Percentiles rank a stretch among this genome's conserved stretches.
Conservation (phyloP, 2,888 invertebrate species). For the Acanthacorydalis orientalis region DNA sequence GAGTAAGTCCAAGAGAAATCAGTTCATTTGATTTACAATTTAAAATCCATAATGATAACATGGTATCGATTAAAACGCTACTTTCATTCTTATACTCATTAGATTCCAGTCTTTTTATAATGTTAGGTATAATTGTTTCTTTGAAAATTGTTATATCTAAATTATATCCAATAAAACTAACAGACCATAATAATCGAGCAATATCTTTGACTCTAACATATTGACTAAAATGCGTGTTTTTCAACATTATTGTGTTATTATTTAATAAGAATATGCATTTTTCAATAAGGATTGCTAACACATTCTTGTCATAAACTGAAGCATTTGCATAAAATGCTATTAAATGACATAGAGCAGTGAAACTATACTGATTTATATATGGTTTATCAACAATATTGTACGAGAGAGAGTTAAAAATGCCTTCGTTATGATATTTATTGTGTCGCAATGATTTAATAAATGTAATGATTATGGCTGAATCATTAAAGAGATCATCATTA, state of each 20-base stretch:
- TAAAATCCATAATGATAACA: slow-evolving; percentile 5
- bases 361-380: slow-evolving; percentile 19
- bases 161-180: slow-evolving; percentile 20
- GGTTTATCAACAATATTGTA: slow-evolving; percentile 22
- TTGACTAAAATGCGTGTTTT: slow-evolving; percentile 12
- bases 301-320: slow-evolving; percentile 19
- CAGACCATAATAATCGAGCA: slow-evolving; percentile 26
- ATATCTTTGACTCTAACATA: slow-evolving; percentile 26
- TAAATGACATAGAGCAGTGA: slow-evolving; percentile 23
- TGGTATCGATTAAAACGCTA: slow-evolving; percentile 1
- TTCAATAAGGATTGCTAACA: slow-evolving; percentile 17
- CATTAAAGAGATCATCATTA: slow-evolving; percentile 21
- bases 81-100: neutral
- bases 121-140: slow-evolving; percentile 16
- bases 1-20: neutral
- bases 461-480: slow-evolving; percentile 23
- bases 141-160: slow-evolving; percentile 15
- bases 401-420: slow-evolving; percentile 21
- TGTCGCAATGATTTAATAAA: slow-evolving; percentile 26
- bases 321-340: slow-evolving; percentile 25
- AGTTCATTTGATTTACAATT: neutral
- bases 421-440: slow-evolving; percentile 21
- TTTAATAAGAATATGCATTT: slow-evolving; percentile 17
- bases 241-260: slow-evolving; percentile 10
- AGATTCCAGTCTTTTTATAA: neutral